Evolutionary conservation across 2,888 invertebrate genomes (phyloP).

Genomic region (Anodontia alba): DNA sequence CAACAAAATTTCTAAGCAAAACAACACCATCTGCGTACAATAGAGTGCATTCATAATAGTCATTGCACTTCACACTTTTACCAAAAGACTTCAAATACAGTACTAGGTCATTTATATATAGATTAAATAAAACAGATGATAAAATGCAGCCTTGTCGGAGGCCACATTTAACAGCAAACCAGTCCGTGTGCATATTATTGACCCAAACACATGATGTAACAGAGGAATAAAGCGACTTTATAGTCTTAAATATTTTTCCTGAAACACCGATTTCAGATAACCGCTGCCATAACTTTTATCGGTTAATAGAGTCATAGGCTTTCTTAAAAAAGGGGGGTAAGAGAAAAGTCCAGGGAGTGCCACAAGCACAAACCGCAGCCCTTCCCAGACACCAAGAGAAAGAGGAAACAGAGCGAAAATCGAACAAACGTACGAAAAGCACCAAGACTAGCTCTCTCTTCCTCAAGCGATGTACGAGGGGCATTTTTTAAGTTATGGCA

Average conservation of each 20-base stretch:
- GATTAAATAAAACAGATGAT: neutral
- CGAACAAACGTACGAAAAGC: too few relatives aligned
- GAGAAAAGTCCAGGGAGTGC: too few relatives aligned
- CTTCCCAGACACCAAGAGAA: too few relatives aligned
- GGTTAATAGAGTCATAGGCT: constrained; percentile 1
- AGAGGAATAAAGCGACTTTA: neutral
- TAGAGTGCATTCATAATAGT: neutral
- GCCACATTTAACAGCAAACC: neutral
- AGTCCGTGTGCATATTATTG: neutral
- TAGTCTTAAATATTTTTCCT: neutral
- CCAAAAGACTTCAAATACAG: neutral
- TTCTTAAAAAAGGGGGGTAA: too few relatives aligned
- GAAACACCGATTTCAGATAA: neutral
- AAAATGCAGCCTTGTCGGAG: neutral
- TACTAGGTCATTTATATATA: too few relatives aligned
- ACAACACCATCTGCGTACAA: neutral
- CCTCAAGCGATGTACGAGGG: too few relatives aligned
- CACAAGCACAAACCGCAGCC: too few relatives aligned
- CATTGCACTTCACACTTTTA: neutral
- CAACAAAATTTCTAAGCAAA: neutral
- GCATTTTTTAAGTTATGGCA: too few relatives aligned
- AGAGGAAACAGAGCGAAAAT: too few relatives aligned
- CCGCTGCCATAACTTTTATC: neutral
- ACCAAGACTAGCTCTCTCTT: too few relatives aligned
- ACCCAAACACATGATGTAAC: neutral